phyloP scores from a whole-genome alignment of 2,797 vertebrate species.

The Catostomus latipinnis region DNA sequence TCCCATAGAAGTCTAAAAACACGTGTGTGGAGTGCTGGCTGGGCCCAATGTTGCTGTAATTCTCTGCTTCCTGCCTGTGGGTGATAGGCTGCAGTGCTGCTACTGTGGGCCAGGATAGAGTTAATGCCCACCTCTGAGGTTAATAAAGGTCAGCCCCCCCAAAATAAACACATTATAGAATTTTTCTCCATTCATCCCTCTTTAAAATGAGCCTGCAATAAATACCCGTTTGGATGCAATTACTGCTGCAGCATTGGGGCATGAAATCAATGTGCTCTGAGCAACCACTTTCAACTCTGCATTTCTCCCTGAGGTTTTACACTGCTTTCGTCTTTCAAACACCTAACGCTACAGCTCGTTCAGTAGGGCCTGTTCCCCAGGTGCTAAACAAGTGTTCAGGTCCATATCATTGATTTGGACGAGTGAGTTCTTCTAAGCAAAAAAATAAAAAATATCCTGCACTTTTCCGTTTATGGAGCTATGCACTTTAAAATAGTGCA shows the following conservation, averaged over 20 bases:
- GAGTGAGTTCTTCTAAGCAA: conserved; percentile 71
- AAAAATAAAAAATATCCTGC: conserved; percentile 69
- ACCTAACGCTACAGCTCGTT: conserved; percentile 45
- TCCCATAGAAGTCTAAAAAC: conserved; percentile 50
- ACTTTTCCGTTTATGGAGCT: conserved; percentile 72
- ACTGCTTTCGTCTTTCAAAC: conserved; percentile 42
- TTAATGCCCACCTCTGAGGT: conserved; percentile 90
- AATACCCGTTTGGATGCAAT: conserved; percentile 97
- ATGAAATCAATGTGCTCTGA: conserved; percentile 93
- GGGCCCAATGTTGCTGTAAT: conserved; percentile 86
- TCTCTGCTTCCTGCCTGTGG: conserved; percentile 78
- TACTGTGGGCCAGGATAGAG: conserved; percentile 80
- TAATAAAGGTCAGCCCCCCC: conserved; percentile 96
- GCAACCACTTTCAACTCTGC: conserved; percentile 75
- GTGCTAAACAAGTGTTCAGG: conserved; percentile 68
- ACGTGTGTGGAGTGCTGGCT: conserved; percentile 61
- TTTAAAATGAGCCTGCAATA: conserved; percentile 97
- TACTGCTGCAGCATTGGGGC: conserved; percentile 90
- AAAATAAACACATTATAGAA: conserved; percentile 99
- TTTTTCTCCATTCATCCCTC: conserved; percentile 93
- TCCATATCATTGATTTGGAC: conserved; percentile 75
- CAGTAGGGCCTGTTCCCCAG: conserved; percentile 63
- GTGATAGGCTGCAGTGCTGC: conserved; percentile 82
- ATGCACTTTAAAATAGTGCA: conserved; percentile 71
- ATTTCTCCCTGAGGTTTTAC: conserved; percentile 88